Base-by-base conservation (phyloP, 2,888 invertebrate genomes). In the Biston stratarius region DNA sequence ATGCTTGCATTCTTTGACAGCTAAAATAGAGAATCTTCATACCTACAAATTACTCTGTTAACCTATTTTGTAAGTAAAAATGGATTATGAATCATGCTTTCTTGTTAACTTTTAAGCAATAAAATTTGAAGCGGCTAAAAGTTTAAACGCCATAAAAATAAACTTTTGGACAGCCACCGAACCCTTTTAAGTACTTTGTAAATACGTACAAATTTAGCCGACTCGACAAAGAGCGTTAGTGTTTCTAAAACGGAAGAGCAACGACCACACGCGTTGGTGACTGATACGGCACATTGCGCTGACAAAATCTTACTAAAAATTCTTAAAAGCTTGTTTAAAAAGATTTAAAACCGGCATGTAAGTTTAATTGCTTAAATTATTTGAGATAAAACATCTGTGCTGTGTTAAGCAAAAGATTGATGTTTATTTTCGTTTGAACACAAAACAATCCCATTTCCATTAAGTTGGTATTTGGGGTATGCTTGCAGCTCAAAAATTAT, bases 161-260 rank as follows among this genome's bases (percentile, higher is more conserved):
- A 69, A 72, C 72, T 59, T n/a, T 33, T 48, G 10, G 42, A 52
- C 60, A 48, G 65, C 65, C 70, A 63, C 65, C 67, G 61, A 67
- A 69, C 67, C 66, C 63, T 68, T 65, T 62, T 62, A 64, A 70
- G 63, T 70, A 69, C 67, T 55, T 66, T 71, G 70, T 69, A 74
- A 72, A 72, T 67, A 70, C 64, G 36, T 69, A 61, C 51, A 55
- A 61, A 62, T 70, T 67, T 69, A 65, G 67, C 63, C 48, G 61
- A 64, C 51, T 63, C 55, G 48, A 64, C 63, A 63, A 63, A 63
- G 62, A 62, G 33, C 12, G 53, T 52, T 53, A 60, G 58, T 64
- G 67, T 64, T 59, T 68, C 56, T 67, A 64, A 56, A 52, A 34
- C 15, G 2, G 56, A 47, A 38, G 59, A 48, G 62, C 67, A 58